Base-by-base conservation (phyloP, 2,797 vertebrate genomes). In the Ispidina lecontei region DNA sequence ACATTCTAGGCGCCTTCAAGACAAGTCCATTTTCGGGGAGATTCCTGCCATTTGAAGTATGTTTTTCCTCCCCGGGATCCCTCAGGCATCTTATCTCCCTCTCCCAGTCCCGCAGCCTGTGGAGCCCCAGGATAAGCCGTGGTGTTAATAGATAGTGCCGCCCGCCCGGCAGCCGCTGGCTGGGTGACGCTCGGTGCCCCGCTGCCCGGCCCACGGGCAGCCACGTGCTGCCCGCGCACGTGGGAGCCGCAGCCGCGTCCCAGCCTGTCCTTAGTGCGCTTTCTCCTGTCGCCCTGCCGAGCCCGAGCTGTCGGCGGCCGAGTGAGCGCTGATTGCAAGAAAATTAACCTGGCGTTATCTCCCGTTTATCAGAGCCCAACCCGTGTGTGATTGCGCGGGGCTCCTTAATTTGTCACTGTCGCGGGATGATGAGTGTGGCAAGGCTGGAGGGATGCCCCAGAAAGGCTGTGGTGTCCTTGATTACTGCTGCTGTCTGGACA, bases 11-110 rank as follows among this genome's bases (percentile, higher is more conserved):
- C 63, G 56, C 58, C 41, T 92, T 87, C 84, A 49, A 77, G 41
- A 46, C 20, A 64, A 76, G 89, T 29, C 65, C 2, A 0, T 83
- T 91, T 14, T 43, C 18, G 55, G 84, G 94, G 80, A 83, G 46
- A 94, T 83, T 91, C 93, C 90, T 93, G 85, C 31, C 55, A 15
- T 68, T 58, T 85, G 46, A 80, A 85, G 55, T 35, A 46, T 1
- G 13, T 69, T 89, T 87, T 55, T 43, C 26, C 33, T 87, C 54
- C 10, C 20, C 0, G 8, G 65, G 44, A 84, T 64, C 78, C 74
- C 54, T 67, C 1, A 3, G 68, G 37, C 0, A 0, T 20, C 75
- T 95, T 95, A 93, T 95, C 91, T 94, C 46, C 58, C 58, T 74
- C 43, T 89, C 19, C 35, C 95, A 94, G 95, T 79, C 43, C 74